Evolutionary conservation across 2,888 invertebrate species (phyloP), one percentile per base, ranked within the genome.

Genomic region (Cryptophagus acutangulus): DNA sequence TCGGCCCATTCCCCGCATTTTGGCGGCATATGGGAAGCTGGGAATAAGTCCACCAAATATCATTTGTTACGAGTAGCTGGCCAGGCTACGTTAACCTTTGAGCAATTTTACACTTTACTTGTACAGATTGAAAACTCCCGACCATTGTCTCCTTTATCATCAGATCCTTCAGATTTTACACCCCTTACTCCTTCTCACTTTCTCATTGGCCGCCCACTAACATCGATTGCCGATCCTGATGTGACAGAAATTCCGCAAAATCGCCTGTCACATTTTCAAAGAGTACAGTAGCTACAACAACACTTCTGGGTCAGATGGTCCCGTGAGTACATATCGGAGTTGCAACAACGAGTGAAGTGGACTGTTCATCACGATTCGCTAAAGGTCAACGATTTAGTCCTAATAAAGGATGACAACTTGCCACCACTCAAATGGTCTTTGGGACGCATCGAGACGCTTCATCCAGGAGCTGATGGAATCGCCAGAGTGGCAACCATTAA

Each of bases 111-210:
- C 20, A 20, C 20, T 8, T 9, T 20, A 9, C 9, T 20, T 6
- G 20, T 20, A 9, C 20, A 20, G 20, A 9, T 20, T 20, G 20
- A 20, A 20, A 20, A 20, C 20, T 20, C 20, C 9, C 20, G 20
- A 6, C 20, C 20, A 20, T 9, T 20, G 6, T 8, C 6, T 20
- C 20, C 20, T 6, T 9, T 20, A 20, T 20, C 20, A 20, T 20
- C 20, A 6, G 20, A 20, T 20, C 20, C 20, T 8, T 12, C 3
- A 12, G 26, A 26, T 13, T n/a, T 26, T 12, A 3, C n/a, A 6
- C 26, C 26, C n/a, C 12, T 26, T n/a, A 26, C 10, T 26, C 26
- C 26, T 12, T n/a, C 26, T 13, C 26, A 26, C 12, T 26, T 26
- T n/a, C n/a, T 8, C 3, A 26, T 26, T n/a, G 26, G 26, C 3